These are phyloP conservation scores for Stegostoma tigrinum DNA, from an alignment of 2,113 vertebrate genomes.

Conservation along the genomic window DNA sequence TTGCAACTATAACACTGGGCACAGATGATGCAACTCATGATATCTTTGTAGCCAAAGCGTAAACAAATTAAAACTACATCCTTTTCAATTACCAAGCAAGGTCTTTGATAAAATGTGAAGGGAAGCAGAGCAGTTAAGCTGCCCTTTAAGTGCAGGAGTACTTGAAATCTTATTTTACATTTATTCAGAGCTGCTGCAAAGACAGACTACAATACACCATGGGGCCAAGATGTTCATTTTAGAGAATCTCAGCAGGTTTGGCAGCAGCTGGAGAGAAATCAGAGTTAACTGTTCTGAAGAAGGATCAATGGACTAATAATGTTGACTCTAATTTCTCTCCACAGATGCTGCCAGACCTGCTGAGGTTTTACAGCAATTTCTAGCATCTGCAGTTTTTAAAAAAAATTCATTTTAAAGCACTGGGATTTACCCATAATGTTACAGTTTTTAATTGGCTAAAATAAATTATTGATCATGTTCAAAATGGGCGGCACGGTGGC, in stretches of 20 bases:
- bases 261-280: too few relatives aligned
- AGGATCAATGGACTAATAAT: too few relatives aligned
- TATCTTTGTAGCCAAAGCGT: not conserved
- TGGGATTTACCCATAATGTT: not conserved
- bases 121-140: not conserved
- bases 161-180: not conserved
- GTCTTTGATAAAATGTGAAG: not conserved
- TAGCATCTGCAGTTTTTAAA: too few relatives aligned
- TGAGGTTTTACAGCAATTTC: too few relatives aligned
- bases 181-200: not conserved
- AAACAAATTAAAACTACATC: not conserved
- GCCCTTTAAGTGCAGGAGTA: not conserved
- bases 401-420: not conserved
- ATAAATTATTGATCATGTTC: not conserved
- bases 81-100: not conserved
- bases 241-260: too few relatives aligned
- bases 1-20: not conserved
- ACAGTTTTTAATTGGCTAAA: not conserved
- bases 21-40: not conserved
- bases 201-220: not conserved
- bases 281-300: too few relatives aligned
- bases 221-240: not conserved
- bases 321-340: too few relatives aligned
- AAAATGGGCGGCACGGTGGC: too few relatives aligned
- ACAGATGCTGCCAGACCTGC: too few relatives aligned